phyloP scores from a whole-genome alignment of 2,113 vertebrate genomes.

The Laterallus jamaicensis region DNA sequence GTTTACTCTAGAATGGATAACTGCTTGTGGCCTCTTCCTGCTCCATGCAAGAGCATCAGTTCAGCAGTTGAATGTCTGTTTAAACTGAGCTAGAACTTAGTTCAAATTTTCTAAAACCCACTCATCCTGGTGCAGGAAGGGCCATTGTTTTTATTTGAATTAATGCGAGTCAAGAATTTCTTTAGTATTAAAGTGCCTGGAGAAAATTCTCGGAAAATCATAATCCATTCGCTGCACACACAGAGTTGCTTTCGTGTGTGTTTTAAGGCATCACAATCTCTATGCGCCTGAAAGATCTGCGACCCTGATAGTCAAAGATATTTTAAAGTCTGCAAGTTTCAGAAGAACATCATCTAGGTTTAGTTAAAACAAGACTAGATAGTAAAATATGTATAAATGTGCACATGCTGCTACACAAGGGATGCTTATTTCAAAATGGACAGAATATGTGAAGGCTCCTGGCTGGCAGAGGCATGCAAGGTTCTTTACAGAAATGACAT shows the following conservation, averaged over 20 bases:
- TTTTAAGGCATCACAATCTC: not conserved
- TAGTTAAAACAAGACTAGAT: conserved; percentile 54
- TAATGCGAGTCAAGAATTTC: not conserved
- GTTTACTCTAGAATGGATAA: not conserved
- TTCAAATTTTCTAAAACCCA: not conserved
- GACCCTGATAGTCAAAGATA: conserved; percentile 2
- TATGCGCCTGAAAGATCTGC: not conserved
- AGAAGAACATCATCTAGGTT: conserved; percentile 15
- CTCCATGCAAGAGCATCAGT: not conserved
- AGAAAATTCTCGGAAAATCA: not conserved
- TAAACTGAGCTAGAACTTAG: not conserved
- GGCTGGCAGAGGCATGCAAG: not conserved
- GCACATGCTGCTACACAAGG: conserved; percentile 11
- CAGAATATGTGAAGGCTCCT: not conserved
- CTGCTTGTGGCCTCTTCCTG: not conserved
- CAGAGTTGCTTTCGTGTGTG: not conserved
- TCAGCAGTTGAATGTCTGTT: not conserved
- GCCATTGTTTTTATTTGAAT: not conserved
- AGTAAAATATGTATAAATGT: conserved; percentile 60
- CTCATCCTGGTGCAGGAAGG: not conserved
- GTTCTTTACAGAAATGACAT: not conserved
- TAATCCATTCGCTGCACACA: not conserved
- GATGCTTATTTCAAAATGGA: conserved; percentile 32
- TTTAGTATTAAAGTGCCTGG: not conserved
- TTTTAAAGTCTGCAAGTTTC: conserved; percentile 48